A percentile compares a stretch with the other conserved stretches of the same genome.
Evolutionary conservation across 2,888 invertebrate genomes (phyloP).

Genomic region (Plebejus argus): DNA sequence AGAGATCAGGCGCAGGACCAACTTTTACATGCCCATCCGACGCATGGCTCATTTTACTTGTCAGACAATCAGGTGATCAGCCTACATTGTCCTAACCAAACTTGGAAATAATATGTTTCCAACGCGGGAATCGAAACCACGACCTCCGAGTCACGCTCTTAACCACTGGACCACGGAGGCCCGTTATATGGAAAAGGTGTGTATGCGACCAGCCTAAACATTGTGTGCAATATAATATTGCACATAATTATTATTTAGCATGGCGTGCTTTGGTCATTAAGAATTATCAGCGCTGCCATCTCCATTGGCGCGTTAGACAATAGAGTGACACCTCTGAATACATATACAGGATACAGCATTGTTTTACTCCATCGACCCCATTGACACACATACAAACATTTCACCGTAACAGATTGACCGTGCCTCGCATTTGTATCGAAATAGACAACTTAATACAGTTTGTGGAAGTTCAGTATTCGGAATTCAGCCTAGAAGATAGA

Average conservation of each 20-base stretch:
- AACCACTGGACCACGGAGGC: no score
- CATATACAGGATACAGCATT: slow-evolving; percentile 57
- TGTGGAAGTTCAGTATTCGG: not conserved
- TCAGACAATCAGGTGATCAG: no score
- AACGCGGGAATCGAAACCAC: no score
- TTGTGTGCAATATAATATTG: not conserved
- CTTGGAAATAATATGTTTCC: no score
- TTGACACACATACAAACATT: slow-evolving; percentile 39
- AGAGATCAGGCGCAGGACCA: no score
- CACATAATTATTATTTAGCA: slow-evolving; percentile 20
- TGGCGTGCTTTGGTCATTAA: slow-evolving; percentile 21
- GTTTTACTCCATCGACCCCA: slow-evolving; percentile 58
- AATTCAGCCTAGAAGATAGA: no score
- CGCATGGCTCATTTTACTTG: no score
- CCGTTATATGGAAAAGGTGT: no score
- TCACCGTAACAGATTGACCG: slow-evolving; percentile 58
- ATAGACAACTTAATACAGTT: not conserved
- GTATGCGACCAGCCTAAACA: not conserved
- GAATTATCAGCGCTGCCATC: slow-evolving; percentile 15
- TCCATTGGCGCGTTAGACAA: not conserved
- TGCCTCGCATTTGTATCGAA: slow-evolving; percentile 53
- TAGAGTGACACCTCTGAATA: slow-evolving; percentile 33
- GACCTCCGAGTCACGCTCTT: no score
- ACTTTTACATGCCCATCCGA: no score
- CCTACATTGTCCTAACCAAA: no score